A percentile compares a stretch with the other conserved stretches of the same genome.
Evolutionary conservation across 1,140 invertebrate species (phyloP).

Genomic region (Eufriesea mexicana): DNA sequence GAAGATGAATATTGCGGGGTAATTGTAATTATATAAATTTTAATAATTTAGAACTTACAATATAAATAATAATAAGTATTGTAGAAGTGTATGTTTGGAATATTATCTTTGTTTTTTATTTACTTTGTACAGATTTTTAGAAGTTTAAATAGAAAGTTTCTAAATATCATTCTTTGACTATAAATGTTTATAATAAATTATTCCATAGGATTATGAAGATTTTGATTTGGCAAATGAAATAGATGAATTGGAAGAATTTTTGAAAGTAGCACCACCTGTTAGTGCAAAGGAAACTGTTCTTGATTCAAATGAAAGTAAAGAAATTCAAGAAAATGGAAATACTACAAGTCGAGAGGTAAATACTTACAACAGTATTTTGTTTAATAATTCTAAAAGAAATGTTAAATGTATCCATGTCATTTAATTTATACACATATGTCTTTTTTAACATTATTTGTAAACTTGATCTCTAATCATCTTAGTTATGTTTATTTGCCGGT

Average conservation of each 20-base stretch:
- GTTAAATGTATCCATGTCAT: constrained; percentile 3
- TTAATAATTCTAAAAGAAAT: not conserved
- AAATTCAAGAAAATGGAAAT: constrained; percentile 80
- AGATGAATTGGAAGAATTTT: constrained; percentile 93
- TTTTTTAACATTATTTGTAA: not conserved
- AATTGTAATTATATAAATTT: constrained; percentile 74
- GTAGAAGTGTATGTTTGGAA: no score
- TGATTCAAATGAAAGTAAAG: constrained; percentile 78
- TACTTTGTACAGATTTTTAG: not conserved
- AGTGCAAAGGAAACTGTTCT: constrained; percentile 80
- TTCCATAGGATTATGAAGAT: constrained; percentile 92
- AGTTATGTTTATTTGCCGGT: constrained; percentile 34
- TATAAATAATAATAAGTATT: not conserved
- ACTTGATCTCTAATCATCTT: constrained; percentile 7
- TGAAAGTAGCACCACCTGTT: constrained; percentile 85
- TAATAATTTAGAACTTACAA: constrained; percentile 4
- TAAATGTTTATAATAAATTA: constrained; percentile 33
- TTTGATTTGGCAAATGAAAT: constrained; percentile 96
- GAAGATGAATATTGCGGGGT: constrained; percentile 96
- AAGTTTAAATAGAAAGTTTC: not conserved
- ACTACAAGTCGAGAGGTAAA: constrained; percentile 82
- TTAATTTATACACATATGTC: constrained; percentile 14
- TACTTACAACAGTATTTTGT: constrained; percentile 1
- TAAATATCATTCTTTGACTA: constrained; percentile 21
- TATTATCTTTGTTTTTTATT: not conserved